Base-by-base conservation (phyloP, 2,888 invertebrate genomes). In the Elegia similella region DNA sequence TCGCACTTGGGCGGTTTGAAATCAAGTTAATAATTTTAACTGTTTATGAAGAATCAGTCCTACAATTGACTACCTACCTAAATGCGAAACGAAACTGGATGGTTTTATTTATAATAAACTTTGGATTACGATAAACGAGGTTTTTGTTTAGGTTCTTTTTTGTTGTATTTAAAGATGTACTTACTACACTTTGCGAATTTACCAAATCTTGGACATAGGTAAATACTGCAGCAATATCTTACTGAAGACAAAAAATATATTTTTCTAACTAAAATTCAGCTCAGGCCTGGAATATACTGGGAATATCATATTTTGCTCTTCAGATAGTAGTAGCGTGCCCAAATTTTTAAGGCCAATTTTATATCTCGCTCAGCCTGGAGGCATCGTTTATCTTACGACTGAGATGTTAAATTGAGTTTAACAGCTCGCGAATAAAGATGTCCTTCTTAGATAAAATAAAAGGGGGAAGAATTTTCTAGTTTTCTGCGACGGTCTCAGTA, bases 381-480 rank as follows among this genome's bases (percentile, higher is more conserved):
- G 64, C 66, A 72, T 68, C 73, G 74, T 82, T 82, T 85, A 82
- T 86, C 82, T 80, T 72, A 63, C 71, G 65, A 72, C 70, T 70
- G 71, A 74, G 77, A 79, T 78, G 79, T 87, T 78, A 84, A 85
- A 84, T 85, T 80, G 79, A 86, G 84, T 87, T 88, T 84, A 86
- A 87, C 84, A 85, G 82, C 80, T 81, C 73, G 77, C 77, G 76
- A 82, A 86, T 88, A 87, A 88, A 88, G 86, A 88, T 87, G 79
- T 85, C 82, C 82, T 79, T 77, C 75, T 73, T 63, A 79, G 86
- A 87, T 86, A 89, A 84, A 82, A 84, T 75, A 69, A 77, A 71
- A 75, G 42, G 76, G 73, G 70, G 77, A 82, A 78, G 80, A 85
- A 80, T 83, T 85, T 82, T 80, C 83, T 80, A 85, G 81, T 78